Conservation (phyloP, 2,797 vertebrate species). For the Stomatorhinus walkeri region DNA sequence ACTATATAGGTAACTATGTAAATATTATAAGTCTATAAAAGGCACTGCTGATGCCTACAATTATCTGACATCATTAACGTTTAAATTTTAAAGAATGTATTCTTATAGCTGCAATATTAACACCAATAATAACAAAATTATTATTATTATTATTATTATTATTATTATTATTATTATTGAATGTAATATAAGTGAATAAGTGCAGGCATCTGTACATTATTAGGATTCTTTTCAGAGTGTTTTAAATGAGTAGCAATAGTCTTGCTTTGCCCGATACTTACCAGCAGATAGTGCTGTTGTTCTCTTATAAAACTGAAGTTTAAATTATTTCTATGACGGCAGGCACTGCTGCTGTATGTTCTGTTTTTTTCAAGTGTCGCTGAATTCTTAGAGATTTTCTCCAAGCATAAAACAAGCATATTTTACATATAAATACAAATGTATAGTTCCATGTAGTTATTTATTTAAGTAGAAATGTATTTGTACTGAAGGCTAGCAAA, state of each 20-base stretch:
- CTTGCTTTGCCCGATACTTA: neutral
- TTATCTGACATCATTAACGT: neutral
- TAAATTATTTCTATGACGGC: neutral
- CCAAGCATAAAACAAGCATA: neutral
- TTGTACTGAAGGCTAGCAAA: neutral
- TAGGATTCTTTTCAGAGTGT: neutral
- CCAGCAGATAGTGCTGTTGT: constrained; percentile 24
- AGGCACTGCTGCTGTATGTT: neutral
- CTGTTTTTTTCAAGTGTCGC: neutral
- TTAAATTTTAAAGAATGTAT: neutral
- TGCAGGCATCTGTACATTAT: neutral
- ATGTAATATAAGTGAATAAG: neutral
- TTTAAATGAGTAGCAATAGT: neutral
- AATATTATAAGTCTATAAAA: neutral
- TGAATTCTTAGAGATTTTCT: neutral
- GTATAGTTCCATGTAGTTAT: neutral
- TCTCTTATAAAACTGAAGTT: neutral
- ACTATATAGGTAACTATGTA: neutral
- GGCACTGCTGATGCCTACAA: neutral
- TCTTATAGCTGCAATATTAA: neutral
- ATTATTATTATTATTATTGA: neutral
- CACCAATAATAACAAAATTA: neutral
- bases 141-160: neutral
- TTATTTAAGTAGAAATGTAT: neutral
- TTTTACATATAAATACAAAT: neutral